phyloP scores from a whole-genome alignment of 2,888 invertebrate species.

The Linnaemya vulpina region DNA sequence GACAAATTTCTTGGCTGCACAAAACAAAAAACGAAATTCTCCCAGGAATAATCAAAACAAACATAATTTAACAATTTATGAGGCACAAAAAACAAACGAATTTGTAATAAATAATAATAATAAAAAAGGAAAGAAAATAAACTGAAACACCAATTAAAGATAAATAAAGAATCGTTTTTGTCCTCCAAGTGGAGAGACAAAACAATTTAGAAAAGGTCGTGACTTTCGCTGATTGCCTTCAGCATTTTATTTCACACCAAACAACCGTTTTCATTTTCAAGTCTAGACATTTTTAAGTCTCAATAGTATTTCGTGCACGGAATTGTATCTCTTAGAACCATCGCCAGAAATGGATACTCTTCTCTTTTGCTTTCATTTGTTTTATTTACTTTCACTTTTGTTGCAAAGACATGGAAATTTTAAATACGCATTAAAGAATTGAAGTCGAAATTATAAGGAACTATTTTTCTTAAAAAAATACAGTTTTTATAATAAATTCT shows the following conservation, averaged over 20 bases:
- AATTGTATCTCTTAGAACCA: too few relatives aligned
- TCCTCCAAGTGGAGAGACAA: not conserved
- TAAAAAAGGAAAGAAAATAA: not conserved
- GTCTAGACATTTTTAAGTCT: not conserved
- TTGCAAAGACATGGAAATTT: too few relatives aligned
- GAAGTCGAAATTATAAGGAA: too few relatives aligned
- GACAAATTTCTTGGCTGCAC: not conserved
- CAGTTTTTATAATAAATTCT: too few relatives aligned
- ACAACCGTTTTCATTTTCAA: not conserved
- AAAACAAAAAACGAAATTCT: not conserved
- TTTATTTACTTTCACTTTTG: too few relatives aligned
- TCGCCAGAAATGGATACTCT: too few relatives aligned
- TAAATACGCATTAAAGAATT: too few relatives aligned
- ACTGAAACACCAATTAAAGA: not conserved
- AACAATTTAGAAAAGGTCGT: not conserved
- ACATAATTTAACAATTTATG: slow-evolving; percentile 3
- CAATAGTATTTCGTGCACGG: too few relatives aligned
- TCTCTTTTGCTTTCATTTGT: too few relatives aligned
- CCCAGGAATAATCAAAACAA: not conserved
- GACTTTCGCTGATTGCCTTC: not conserved
- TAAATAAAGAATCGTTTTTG: not conserved
- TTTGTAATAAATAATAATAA: not conserved
- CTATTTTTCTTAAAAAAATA: too few relatives aligned
- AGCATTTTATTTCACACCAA: not conserved
- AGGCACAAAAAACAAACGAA: not conserved